Percentiles rank a stretch among this genome's conserved stretches.
These are phyloP conservation scores for Yponomeuta plumbellus DNA, from an alignment of 2,888 invertebrate species.

Conservation along the genomic window DNA sequence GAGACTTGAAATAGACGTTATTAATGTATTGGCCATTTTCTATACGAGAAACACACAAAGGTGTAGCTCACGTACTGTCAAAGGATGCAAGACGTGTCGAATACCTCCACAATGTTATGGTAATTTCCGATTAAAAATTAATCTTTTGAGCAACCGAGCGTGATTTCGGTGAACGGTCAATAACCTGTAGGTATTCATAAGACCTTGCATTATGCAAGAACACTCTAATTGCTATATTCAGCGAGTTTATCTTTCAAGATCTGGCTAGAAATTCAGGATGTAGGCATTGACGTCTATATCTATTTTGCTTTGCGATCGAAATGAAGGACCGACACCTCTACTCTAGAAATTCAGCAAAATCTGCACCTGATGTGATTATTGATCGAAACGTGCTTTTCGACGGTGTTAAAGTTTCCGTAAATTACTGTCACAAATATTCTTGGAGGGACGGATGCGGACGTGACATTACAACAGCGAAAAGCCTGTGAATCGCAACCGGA, in stretches of 20 bases:
- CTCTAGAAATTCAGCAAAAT: too few relatives aligned
- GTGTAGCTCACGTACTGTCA: too few relatives aligned
- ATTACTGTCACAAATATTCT: not conserved
- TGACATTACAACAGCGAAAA: slow-evolving; percentile 6
- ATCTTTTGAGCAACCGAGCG: slow-evolving; percentile 4
- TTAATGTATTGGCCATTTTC: too few relatives aligned
- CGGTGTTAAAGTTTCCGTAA: not conserved
- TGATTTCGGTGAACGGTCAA: slow-evolving; percentile 6
- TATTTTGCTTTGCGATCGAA: not conserved
- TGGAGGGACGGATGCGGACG: not conserved
- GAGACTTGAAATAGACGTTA: too few relatives aligned
- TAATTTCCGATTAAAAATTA: not conserved
- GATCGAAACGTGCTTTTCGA: not conserved
- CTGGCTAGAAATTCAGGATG: slow-evolving; percentile 23
- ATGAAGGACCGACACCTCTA: not conserved
- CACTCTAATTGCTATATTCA: slow-evolving; percentile 29
- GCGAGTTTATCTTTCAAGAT: slow-evolving; percentile 15
- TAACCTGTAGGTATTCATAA: slow-evolving; percentile 20
- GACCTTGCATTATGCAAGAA: slow-evolving; percentile 32
- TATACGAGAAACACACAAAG: too few relatives aligned
- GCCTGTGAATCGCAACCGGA: not conserved
- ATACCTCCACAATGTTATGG: too few relatives aligned
- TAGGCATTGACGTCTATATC: slow-evolving; percentile 5
- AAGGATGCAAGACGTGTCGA: too few relatives aligned
- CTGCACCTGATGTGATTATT: not conserved